These are phyloP conservation scores for Dromaius novaehollandiae DNA, from an alignment of 2,113 vertebrate genomes.

Conservation along the genomic window DNA sequence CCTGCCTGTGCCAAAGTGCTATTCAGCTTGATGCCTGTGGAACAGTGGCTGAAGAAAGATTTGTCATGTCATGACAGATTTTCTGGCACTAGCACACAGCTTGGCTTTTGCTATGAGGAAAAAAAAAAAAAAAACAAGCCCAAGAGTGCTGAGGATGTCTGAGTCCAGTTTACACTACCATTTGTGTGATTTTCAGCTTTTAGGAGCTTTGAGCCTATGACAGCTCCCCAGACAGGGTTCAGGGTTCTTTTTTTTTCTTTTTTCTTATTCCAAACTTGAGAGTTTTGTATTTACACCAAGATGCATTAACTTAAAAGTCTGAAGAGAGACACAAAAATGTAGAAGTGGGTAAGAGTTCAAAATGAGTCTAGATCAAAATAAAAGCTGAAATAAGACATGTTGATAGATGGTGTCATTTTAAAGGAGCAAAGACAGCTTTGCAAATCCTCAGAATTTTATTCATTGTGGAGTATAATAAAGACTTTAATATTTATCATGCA, in stretches of 20 bases:
- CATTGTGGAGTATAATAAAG: not conserved
- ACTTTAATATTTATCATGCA: not conserved
- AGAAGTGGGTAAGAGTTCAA: not conserved
- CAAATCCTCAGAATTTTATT: not conserved
- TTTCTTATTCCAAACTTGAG: not conserved
- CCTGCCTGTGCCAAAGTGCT: constrained; percentile 21
- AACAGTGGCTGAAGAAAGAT: constrained; percentile 6
- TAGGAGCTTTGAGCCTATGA: not conserved
- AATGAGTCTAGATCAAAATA: constrained; percentile 2
- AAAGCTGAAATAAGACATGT: not conserved
- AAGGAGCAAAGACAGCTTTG: not conserved
- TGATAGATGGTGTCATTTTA: not conserved
- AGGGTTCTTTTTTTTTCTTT: not conserved
- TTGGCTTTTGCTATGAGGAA: constrained; percentile 26
- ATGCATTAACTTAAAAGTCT: not conserved
- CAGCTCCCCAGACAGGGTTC: not conserved
- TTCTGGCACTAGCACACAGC: constrained; percentile 11
- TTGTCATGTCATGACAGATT: constrained; percentile 9
- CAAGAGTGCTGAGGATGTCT: not conserved
- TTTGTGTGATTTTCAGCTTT: not conserved
- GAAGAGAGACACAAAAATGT: not conserved
- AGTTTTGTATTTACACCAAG: constrained; percentile 7
- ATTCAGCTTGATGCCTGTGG: not conserved
- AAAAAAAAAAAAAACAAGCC: not conserved
- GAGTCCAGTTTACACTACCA: not conserved